A percentile compares a stretch with the other conserved stretches of the same genome.
Evolutionary conservation across 2,113 vertebrate genomes (phyloP).

Genomic region (Elephantulus edwardii): DNA sequence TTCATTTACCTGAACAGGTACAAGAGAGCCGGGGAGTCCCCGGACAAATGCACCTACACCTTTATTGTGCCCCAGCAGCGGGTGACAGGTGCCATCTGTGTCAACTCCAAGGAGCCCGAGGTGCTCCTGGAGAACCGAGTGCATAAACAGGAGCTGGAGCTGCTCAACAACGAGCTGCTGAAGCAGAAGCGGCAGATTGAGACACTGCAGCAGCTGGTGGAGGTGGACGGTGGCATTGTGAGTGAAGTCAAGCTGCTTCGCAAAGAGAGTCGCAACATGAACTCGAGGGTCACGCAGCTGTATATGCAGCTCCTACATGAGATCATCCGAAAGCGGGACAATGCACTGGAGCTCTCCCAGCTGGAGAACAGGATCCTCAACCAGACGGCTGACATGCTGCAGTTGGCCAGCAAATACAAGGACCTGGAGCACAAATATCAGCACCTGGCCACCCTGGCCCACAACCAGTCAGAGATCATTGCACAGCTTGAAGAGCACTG

Average conservation of each 20-base stretch:
- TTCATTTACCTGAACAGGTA: constrained; percentile 91
- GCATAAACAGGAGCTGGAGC: constrained; percentile 95
- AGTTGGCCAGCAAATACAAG: constrained; percentile 95
- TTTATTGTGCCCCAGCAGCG: constrained; percentile 98
- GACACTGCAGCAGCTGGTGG: constrained; percentile 96
- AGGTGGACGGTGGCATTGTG: constrained; percentile 97
- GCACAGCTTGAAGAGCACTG: constrained; percentile 94
- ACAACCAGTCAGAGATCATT: constrained; percentile 94
- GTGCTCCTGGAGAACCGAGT: constrained; percentile 92
- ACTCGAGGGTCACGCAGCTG: constrained; percentile 97
- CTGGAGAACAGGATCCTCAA: constrained; percentile 97
- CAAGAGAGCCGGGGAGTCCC: constrained; percentile 86
- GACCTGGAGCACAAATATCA: constrained; percentile 98
- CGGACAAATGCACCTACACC: constrained; percentile 97
- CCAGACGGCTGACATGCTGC: constrained; percentile 97
- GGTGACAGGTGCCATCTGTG: constrained; percentile 97
- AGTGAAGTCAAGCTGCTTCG: constrained; percentile 97
- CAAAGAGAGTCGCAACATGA: constrained; percentile 99
- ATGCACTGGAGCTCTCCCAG: constrained; percentile 95
- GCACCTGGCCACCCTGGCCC: constrained; percentile 93
- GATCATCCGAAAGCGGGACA: constrained; percentile 98
- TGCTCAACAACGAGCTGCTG: constrained; percentile 95
- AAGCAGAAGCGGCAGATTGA: constrained; percentile 99
- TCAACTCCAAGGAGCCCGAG: constrained; percentile 96
- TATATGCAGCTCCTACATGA: constrained; percentile 99